Conservation (phyloP, 2,113 vertebrate species). For the Hypomesus transpacificus region DNA sequence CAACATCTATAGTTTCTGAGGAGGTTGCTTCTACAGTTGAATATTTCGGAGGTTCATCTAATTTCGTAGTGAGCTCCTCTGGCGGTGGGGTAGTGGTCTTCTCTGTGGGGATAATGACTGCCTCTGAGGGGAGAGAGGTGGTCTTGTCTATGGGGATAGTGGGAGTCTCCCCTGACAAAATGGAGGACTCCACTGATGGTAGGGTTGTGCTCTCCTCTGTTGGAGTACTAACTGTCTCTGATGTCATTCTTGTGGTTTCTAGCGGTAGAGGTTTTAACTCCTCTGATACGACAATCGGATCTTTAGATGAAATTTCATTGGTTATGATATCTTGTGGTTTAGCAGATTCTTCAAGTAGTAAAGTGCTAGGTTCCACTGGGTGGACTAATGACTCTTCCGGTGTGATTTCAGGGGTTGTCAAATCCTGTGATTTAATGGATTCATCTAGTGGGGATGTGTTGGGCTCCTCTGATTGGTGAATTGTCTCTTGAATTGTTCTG, state of each 20-base stretch:
- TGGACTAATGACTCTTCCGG: neutral
- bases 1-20: constrained; percentile 3
- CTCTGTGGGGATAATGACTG: constrained; percentile 8
- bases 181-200: too few species aligned
- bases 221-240: too few species aligned
- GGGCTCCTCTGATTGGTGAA: constrained; percentile 19
- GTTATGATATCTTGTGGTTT: too few species aligned
- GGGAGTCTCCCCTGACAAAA: too few species aligned
- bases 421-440: neutral
- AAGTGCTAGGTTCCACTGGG: too few species aligned
- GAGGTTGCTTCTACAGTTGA: constrained; percentile 8
- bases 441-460: neutral
- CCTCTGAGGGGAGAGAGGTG: too few species aligned
- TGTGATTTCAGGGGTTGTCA: too few species aligned
- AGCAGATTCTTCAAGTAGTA: too few species aligned
- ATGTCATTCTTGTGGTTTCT: too few species aligned
- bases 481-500: constrained; percentile 3
- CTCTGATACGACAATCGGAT: neutral
- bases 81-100: neutral
- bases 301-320: too few species aligned
- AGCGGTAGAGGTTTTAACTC: neutral
- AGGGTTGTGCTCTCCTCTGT: too few species aligned
- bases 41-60: constrained; percentile 27
- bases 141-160: too few species aligned
- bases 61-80: neutral